Percentiles rank a stretch among this genome's conserved stretches.
Evolutionary conservation across 2,797 vertebrate species (phyloP).

Genomic region (Phrynocephalus guinanensis): DNA sequence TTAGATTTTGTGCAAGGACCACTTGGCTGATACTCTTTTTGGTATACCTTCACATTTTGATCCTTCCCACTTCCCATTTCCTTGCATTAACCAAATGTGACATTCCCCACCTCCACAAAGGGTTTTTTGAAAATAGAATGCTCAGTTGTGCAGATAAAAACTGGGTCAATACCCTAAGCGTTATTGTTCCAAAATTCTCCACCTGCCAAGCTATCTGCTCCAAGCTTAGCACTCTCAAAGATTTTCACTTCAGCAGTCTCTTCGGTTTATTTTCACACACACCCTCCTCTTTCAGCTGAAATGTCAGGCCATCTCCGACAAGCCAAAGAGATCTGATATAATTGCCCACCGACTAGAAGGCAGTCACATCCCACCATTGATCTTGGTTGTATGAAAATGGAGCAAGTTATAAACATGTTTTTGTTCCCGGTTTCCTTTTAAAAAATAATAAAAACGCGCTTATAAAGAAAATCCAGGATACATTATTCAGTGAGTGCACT

Average conservation of each 20-base stretch:
- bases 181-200: slow-evolving; percentile 22
- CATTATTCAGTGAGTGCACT: not conserved
- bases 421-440: not conserved
- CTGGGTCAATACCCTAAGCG: not conserved
- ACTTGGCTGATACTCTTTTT: too few relatives aligned
- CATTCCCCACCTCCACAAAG: not conserved
- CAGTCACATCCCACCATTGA: not conserved
- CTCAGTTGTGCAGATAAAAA: slow-evolving; percentile 13
- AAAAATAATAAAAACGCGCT: not conserved
- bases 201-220: slow-evolving; percentile 20
- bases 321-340: slow-evolving; percentile 5
- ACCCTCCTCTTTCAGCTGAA: slow-evolving; percentile 2
- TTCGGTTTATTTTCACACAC: not conserved
- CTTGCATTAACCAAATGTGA: not conserved
- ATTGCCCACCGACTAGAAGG: slow-evolving; percentile 21
- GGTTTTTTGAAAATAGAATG: not conserved
- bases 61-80: not conserved
- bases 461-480: not conserved
- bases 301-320: slow-evolving; percentile 12
- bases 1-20: too few relatives aligned
- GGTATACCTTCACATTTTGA: not conserved
- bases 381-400: not conserved
- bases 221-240: not conserved
- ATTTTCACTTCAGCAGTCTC: slow-evolving; percentile 25
- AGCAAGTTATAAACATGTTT: not conserved